A percentile compares a stretch with the other conserved stretches of the same genome.
Conservation (phyloP, 1,140 invertebrate genomes). For the Brachionus plicatilis region DNA sequence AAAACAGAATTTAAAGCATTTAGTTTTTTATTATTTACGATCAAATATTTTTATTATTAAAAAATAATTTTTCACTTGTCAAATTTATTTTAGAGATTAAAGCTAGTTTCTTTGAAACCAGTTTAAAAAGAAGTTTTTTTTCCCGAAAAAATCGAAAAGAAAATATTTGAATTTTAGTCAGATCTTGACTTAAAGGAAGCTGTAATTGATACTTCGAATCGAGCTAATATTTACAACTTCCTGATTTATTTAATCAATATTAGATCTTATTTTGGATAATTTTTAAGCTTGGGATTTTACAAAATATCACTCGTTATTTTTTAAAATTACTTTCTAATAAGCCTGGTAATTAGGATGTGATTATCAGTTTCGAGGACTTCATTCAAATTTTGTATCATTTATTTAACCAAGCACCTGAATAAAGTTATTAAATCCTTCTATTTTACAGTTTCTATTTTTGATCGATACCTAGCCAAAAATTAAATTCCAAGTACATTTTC, state of each 20-base stretch:
- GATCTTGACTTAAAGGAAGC: neutral
- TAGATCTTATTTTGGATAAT: neutral
- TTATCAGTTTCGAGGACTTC: too few relatives aligned
- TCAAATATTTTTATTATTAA: neutral
- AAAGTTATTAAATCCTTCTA: too few relatives aligned
- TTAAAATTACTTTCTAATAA: too few relatives aligned
- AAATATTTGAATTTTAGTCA: neutral
- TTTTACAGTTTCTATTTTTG: too few relatives aligned
- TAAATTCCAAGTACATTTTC: too few relatives aligned
- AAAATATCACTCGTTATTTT: too few relatives aligned
- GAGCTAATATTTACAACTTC: neutral
- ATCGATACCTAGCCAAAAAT: too few relatives aligned
- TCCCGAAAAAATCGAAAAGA: neutral
- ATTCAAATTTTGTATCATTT: too few relatives aligned
- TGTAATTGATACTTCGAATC: neutral
- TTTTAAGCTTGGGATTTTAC: too few relatives aligned
- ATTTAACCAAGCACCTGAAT: too few relatives aligned
- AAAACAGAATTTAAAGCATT: neutral
- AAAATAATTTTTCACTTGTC: neutral
- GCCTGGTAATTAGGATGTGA: too few relatives aligned
- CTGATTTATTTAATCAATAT: neutral
- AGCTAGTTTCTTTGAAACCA: neutral
- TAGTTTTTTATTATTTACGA: neutral
- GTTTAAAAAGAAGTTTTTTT: neutral
- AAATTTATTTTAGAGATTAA: neutral